Evolutionary conservation across 2,797 vertebrate genomes (phyloP), one percentile per base, ranked within the genome.

Genomic region (Muscicapa comitata): DNA sequence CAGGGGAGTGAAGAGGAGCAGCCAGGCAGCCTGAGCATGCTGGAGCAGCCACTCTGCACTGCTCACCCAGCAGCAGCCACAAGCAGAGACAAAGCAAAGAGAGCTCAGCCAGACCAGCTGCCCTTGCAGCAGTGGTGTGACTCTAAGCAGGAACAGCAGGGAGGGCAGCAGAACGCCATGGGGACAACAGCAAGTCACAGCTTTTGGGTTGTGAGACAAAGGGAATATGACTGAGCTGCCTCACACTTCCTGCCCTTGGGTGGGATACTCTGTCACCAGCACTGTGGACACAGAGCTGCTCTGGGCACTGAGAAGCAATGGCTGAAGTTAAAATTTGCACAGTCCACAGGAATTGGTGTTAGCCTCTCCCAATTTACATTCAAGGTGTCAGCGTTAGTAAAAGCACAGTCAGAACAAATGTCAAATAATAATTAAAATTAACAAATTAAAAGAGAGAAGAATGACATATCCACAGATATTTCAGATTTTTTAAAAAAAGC

Each of bases 401-500:
- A 97, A 97, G 97, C 89, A 93, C 14, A 97, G 74, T 88, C 73
- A 83, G 90, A 81, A 75, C 48, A 88, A 93, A 84, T 25, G 16
- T 53, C 89, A 94, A 88, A 82, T 71, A 94, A 13, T 93, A 74
- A 94, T 89, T 94, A 83, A 92, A 57, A 88, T 42, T 13, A 96
- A 88, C n/a, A 90, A 88, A 78, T 53, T 72, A 67, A 93, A 94
- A 94, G 84, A 94, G 61, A 95, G 71, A 87, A 98, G 95, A 94
- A 85, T 71, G 76, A 97, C 96, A 98, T 97, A 97, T 98, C 98
- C 97, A 98, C 97, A 98, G 98, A 97, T 98, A 98, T 94, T 97
- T 95, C 86, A 92, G 67, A 42, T 23, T 37, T 86, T 66, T 61
- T 1, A 26, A 38, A 97, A 96, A 97, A 96, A 96, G 95, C 87